These are phyloP conservation scores for Alentia gelatinosa DNA, from an alignment of 2,888 invertebrate species.

Conservation along the genomic window DNA sequence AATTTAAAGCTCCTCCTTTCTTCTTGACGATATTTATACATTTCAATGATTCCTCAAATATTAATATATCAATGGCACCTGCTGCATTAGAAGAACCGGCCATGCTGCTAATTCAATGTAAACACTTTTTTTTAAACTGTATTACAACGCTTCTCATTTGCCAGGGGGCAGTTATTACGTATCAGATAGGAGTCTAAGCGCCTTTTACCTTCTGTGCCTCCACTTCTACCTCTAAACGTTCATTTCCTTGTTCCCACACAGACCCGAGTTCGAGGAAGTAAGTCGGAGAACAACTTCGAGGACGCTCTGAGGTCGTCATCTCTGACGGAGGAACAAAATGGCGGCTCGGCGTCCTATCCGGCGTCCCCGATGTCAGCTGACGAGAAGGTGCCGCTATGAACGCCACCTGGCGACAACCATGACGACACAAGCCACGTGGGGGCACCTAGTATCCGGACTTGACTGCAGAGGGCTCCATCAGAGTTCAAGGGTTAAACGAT, in stretches of 20 bases:
- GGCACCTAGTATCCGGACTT: neutral
- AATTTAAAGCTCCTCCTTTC: too few relatives aligned
- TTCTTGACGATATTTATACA: too few relatives aligned
- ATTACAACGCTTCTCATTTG: too few relatives aligned
- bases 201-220: too few relatives aligned
- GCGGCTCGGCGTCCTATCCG: conserved; percentile 29
- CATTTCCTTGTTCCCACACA: conserved; percentile 58
- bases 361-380: conserved; percentile 51
- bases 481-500: neutral
- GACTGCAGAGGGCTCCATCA: neutral
- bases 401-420: neutral
- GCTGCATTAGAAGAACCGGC: too few relatives aligned
- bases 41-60: too few relatives aligned
- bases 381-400: conserved; percentile 51
- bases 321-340: conserved; percentile 28
- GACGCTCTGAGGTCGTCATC: conserved; percentile 34
- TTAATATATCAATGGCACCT: too few relatives aligned
- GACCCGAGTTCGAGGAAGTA: conserved; percentile 77
- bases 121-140: too few relatives aligned
- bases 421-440: neutral
- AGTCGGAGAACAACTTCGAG: conserved; percentile 74
- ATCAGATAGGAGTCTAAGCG: too few relatives aligned
- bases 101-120: too few relatives aligned
- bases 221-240: too few relatives aligned
- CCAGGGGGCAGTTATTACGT: too few relatives aligned